Base-by-base conservation (phyloP, 2,113 vertebrate species). In the Seriola aureovittata region DNA sequence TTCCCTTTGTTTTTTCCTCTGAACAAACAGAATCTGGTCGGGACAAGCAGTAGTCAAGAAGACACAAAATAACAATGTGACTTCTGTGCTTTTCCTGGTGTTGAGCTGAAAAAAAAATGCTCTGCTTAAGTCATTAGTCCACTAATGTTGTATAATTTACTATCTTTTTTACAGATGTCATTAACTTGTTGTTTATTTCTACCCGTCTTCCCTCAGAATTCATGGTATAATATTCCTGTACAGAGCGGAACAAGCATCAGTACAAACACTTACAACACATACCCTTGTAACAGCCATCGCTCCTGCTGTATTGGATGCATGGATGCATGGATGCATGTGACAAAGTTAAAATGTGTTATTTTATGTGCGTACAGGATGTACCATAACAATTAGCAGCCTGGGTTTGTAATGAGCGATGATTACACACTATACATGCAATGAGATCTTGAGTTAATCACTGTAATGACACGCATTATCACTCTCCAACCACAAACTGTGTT, bases 331-430 rank as follows among this genome's bases (percentile, higher is more conserved):
- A 64, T 38, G 11, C 62, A 74, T 64, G 23, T 71, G 60, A 54
- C 64, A 65, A 29, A 44, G 3, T 59, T 14, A 29, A 60, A 69
- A 5, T 32, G 48, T 85, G 50, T 48, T 66, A 42, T 34, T 75
- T 75, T 29, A 34, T 65, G 52, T 64, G 63, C 36, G 66, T 32
- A 90, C 88, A 72, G n/a, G 23, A 69, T 91, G 89, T 93, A 84
- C 89, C 72, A 38, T 69, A 42, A 38, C 79, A 89, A 86, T 92
- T 85, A 85, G 38, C 46, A 62, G 32, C 71, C 50, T 63, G 14
- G 25, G 9, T 52, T 57, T 16, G 52, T 89, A 86, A 92, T 80
- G 25, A 86, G 42, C 52, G 14, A 8, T 72, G 68, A 90, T 82
- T 54, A 80, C 40, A 40, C 25, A 44, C 58, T 44, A 64, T 50